phyloP scores from a whole-genome alignment of 1,140 invertebrate genomes.

The Drosophila miranda region DNA sequence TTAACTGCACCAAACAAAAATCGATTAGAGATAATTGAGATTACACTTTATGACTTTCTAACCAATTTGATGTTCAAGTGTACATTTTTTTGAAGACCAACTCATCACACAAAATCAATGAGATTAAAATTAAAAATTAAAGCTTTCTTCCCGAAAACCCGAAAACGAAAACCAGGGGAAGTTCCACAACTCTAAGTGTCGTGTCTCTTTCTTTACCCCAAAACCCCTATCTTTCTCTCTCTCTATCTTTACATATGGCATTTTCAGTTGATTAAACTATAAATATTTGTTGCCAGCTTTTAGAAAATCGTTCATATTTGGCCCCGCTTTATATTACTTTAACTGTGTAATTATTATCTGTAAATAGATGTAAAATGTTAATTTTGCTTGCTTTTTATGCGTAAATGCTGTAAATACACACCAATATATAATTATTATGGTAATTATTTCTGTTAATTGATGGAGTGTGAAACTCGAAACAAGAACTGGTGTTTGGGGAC shows the following conservation, averaged over 20 bases:
- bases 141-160: not conserved
- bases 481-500: conserved; percentile 53
- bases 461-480: conserved; percentile 31
- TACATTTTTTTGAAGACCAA: conserved; percentile 37
- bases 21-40: conserved; percentile 13
- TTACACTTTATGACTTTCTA: not conserved
- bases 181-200: conserved; percentile 10
- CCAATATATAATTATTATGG: conserved; percentile 41
- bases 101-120: conserved; percentile 79
- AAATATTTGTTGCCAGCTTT: conserved; percentile 37
- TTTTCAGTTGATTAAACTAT: conserved; percentile 28
- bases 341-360: conserved; percentile 20
- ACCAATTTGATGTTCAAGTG: conserved; percentile 4
- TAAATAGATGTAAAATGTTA: conserved; percentile 5
- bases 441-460: conserved; percentile 43
- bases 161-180: conserved; percentile 18
- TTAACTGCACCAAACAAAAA: conserved; percentile 31
- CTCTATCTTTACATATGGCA: conserved; percentile 38
- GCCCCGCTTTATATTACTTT: conserved; percentile 30
- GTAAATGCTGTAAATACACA: conserved; percentile 77
- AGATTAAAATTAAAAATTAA: conserved; percentile 16
- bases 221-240: conserved; percentile 6
- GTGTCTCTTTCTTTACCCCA: conserved; percentile 35
- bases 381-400: conserved; percentile 63
- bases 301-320: conserved; percentile 32